phyloP scores from a whole-genome alignment of 2,113 vertebrate genomes.

The Mustelus asterias region DNA sequence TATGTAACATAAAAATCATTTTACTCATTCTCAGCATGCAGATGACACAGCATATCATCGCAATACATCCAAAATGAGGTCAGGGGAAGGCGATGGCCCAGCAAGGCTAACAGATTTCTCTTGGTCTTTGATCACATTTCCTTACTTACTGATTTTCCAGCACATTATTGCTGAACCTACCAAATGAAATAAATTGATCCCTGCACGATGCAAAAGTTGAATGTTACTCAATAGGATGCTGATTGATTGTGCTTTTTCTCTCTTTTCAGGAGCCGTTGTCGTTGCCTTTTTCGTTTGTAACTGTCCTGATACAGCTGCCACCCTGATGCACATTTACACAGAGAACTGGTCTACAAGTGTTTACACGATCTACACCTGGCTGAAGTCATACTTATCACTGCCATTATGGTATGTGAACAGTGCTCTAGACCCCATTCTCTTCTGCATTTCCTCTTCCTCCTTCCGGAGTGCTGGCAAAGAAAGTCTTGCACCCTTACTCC shows the following conservation, averaged over 20 bases:
- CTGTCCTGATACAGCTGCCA: slow-evolving; percentile 63
- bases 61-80: not conserved
- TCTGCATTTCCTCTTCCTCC: slow-evolving; percentile 62
- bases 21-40: not conserved
- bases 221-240: not conserved
- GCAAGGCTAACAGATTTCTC: not conserved
- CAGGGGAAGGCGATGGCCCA: too few species aligned
- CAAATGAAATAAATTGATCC: not conserved
- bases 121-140: not conserved
- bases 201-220: not conserved
- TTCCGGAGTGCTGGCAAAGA: slow-evolving; percentile 61
- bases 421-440: slow-evolving; percentile 62
- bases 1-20: not conserved
- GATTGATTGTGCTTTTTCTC: not conserved
- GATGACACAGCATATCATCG: not conserved
- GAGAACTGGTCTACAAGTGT: slow-evolving; percentile 56
- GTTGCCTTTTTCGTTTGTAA: slow-evolving; percentile 63
- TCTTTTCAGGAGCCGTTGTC: slow-evolving; percentile 56
- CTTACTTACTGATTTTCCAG: not conserved
- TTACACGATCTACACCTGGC: slow-evolving; percentile 54
- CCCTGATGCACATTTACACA: slow-evolving; percentile 63
- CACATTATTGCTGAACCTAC: not conserved
- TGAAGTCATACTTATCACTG: slow-evolving; percentile 62
- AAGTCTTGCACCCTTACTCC: slow-evolving; percentile 48
- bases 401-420: slow-evolving; percentile 66